Conservation (phyloP, 1,140 invertebrate species). For the Grapholita molesta region DNA sequence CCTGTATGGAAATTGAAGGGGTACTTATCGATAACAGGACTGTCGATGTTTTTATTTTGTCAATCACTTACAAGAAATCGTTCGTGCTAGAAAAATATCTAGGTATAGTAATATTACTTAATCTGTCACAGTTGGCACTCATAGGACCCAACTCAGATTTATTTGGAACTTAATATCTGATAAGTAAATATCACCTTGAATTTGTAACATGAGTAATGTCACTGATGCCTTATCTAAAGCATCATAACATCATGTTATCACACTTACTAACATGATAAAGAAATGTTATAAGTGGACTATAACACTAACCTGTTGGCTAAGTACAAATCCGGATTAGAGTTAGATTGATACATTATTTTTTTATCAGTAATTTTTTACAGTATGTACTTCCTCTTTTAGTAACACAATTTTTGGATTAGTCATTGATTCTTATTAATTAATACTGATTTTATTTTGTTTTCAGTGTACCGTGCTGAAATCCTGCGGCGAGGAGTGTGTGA, state of each 20-base stretch:
- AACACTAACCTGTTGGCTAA: no score
- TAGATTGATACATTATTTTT: background rate
- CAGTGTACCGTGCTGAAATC: slow-evolving; percentile 95
- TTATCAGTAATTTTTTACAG: background rate
- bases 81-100: no score
- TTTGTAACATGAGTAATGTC: background rate
- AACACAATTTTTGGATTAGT: background rate
- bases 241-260: background rate
- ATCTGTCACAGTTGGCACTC: background rate
- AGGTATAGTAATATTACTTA: no score
- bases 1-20: no score
- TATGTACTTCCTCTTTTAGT: background rate
- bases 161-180: background rate
- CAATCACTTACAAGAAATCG: no score
- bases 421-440: background rate
- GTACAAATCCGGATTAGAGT: background rate
- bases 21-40: no score
- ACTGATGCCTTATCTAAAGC: background rate
- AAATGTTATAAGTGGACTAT: no score
- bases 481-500: slow-evolving; percentile 95
- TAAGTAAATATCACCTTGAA: slow-evolving; percentile 7
- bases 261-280: background rate
- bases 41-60: no score
- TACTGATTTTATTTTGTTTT: slow-evolving; percentile 48
- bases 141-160: background rate